Evolutionary conservation across 2,888 invertebrate species (phyloP).

Genomic region (Zelleria hepariella): DNA sequence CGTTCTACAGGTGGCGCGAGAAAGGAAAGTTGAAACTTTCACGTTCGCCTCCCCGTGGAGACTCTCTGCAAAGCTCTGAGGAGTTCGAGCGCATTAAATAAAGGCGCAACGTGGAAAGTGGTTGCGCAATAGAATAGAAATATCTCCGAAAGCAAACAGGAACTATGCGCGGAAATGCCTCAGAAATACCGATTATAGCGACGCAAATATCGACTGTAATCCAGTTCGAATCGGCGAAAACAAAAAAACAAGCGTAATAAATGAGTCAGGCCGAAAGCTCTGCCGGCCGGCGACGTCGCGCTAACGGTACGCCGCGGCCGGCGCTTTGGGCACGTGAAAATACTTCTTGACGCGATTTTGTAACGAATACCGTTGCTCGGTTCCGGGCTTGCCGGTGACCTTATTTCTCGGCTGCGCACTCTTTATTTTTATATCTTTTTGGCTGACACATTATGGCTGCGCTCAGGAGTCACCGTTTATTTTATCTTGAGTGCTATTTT

Average conservation of each 20-base stretch:
- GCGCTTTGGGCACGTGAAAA: constrained; percentile 58
- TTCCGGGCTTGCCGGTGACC: constrained; percentile 67
- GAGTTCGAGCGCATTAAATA: no score
- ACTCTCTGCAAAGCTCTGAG: not conserved
- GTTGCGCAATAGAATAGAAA: not conserved
- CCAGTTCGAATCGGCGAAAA: not conserved
- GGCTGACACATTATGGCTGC: constrained; percentile 35
- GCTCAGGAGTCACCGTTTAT: constrained; percentile 24
- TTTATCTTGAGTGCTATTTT: constrained; percentile 24
- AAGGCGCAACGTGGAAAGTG: not conserved
- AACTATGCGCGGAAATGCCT: not conserved
- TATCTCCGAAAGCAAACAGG: not conserved
- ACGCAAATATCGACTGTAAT: not conserved
- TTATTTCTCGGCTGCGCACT: constrained; percentile 60
- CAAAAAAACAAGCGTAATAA: not conserved
- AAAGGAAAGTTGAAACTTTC: not conserved
- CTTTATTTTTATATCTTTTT: constrained; percentile 63
- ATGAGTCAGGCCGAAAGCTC: not conserved
- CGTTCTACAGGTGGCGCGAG: no score
- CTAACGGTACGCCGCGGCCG: constrained; percentile 50
- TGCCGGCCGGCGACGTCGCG: constrained; percentile 11
- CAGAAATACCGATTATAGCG: not conserved
- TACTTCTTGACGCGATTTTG: constrained; percentile 71
- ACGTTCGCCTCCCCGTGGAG: not conserved
- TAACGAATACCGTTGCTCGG: constrained; percentile 67